Base-by-base conservation (phyloP, 2,888 invertebrate genomes). In the Trissoscelio sp. region DNA sequence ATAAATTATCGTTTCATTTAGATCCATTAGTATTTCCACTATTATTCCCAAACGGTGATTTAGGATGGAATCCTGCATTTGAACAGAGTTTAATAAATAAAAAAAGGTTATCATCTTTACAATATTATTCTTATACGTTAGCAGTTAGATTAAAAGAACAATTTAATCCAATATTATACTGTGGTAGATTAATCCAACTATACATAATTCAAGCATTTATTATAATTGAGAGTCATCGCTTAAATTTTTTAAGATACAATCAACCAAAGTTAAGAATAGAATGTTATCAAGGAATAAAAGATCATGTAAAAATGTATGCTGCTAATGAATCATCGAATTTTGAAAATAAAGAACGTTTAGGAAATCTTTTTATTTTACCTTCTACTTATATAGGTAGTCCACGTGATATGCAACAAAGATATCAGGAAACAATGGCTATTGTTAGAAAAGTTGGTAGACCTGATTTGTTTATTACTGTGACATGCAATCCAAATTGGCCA, bases 351-450 rank as follows among this genome's bases (percentile, higher is more conserved):
- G 31, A 53, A 16, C 28, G 53, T 9, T 28, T 53, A 14, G 53
- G 53, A 6, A 28, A 16, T 53, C 6, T 53, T 31, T 31, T 53
- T 1, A 16, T 31, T 14, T 31, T 22, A 48, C 48, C 48, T 7
- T 48, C 48, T 22, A 48, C 48, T 11, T 48, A 48, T 48, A 22
- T 22, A 22, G 60, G 60, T 16, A 60, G 60, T 24, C 48, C 64
- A 24, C 28, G 64, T 14, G 18, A 64, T 22, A 64, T 48, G 64
- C 48, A 64, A 28, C 24, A 64, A 20, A 31, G 34, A 46, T 60
- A 44, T 60, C 44, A 60, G 14, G 60, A 60, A 42, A 24, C 60
- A 28, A 60, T 60, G 44, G 44, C 60, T 3, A 60, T 44, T 24
- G 44, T 44, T 11, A 37, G 58, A 58, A 37, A 58, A 58, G 12